Percentiles rank a stretch among this genome's conserved stretches.
Conservation (phyloP, 2,888 invertebrate species). For the Notodonta dromedarius region DNA sequence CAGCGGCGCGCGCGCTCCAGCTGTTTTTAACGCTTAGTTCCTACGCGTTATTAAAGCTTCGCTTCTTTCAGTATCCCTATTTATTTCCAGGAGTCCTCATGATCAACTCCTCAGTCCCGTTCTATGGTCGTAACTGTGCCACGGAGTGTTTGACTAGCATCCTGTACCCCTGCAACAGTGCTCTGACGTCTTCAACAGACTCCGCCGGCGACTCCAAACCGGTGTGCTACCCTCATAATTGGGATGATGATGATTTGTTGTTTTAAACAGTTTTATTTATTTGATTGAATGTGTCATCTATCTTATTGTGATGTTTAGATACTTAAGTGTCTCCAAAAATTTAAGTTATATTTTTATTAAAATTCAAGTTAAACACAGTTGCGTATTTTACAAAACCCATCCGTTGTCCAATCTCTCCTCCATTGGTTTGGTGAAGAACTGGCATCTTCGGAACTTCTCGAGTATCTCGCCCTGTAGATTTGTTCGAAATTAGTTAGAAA, state of each 20-base stretch:
- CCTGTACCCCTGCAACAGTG: conserved; percentile 42
- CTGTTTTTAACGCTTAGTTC: too few relatives aligned
- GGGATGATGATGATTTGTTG: conserved; percentile 76
- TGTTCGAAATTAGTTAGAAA: not conserved
- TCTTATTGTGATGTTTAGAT: not conserved
- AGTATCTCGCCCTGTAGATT: conserved; percentile 74
- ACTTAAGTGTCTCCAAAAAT: not conserved
- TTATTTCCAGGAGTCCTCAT: conserved; percentile 16
- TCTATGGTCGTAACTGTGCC: conserved; percentile 39
- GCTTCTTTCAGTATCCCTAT: too few relatives aligned
- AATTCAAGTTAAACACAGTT: not conserved
- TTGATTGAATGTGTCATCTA: not conserved
- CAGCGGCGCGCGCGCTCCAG: too few relatives aligned
- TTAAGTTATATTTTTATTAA: conserved; percentile 1
- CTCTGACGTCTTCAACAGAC: conserved; percentile 48
- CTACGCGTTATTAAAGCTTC: too few relatives aligned
- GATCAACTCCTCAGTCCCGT: conserved; percentile 19
- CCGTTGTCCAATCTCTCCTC: conserved; percentile 74
- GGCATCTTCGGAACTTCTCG: conserved; percentile 75
- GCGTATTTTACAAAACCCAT: conserved; percentile 66
- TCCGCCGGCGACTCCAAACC: conserved; percentile 64
- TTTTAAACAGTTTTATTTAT: conserved; percentile 51
- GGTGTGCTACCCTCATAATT: conserved; percentile 64
- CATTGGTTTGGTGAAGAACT: conserved; percentile 77
- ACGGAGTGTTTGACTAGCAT: conserved; percentile 52